These are phyloP conservation scores for Jaculus jaculus DNA, from an alignment of 2,113 vertebrate species.

Conservation along the genomic window DNA sequence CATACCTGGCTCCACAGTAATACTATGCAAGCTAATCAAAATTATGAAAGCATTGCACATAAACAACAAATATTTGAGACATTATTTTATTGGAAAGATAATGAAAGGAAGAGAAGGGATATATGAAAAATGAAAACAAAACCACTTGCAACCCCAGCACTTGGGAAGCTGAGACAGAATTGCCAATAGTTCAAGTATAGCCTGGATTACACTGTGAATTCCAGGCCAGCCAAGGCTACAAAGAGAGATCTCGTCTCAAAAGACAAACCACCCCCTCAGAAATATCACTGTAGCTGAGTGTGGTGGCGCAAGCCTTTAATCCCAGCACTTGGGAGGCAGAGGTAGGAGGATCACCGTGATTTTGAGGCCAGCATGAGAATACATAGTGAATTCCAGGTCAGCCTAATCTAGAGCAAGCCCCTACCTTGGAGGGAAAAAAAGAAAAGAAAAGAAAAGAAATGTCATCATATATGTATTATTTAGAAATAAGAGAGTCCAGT, in stretches of 20 bases:
- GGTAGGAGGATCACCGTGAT: no score
- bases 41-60: constrained; percentile 10
- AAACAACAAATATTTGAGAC: constrained; percentile 1
- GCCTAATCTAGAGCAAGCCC: neutral
- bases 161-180: neutral
- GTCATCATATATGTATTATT: neutral
- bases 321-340: no score
- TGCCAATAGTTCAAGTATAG: neutral
- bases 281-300: no score
- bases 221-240: neutral
- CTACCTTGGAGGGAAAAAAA: neutral
- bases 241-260: no score
- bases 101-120: neutral
- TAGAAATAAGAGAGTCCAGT: constrained; percentile 49
- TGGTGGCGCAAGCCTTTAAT: no score
- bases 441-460: neutral
- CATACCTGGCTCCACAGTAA: neutral
- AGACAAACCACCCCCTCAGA: no score
- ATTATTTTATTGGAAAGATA: constrained; percentile 1
- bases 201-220: neutral
- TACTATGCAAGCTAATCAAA: neutral
- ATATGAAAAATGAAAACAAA: neutral
- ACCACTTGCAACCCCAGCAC: neutral
- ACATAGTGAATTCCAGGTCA: neutral
- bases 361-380: no score